Percentiles rank a stretch among this genome's conserved stretches.
phyloP scores from a whole-genome alignment of 2,113 vertebrate genomes.

The Lepus timidus region DNA sequence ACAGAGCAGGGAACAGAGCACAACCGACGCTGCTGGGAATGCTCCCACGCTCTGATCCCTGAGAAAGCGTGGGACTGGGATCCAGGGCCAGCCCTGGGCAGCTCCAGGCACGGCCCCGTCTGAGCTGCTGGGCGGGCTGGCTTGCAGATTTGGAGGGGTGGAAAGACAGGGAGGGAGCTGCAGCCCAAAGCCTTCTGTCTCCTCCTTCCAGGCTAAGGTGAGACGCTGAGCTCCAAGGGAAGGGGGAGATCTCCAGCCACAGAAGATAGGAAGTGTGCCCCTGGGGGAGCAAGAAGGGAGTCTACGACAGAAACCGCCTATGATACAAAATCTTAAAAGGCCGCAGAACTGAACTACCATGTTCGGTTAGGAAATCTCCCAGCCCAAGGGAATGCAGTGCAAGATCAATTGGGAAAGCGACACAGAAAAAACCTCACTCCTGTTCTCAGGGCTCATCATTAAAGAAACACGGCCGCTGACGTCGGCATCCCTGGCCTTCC shows the following conservation, averaged over 20 bases:
- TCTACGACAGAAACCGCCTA: not conserved
- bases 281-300: not conserved
- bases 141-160: not conserved
- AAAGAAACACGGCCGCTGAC: not conserved
- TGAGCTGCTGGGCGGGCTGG: no score
- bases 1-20: not conserved
- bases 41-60: not conserved
- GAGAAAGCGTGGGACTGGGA: not conserved
- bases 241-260: not conserved
- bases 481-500: not conserved
- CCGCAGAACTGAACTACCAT: not conserved
- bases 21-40: not conserved
- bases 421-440: not conserved
- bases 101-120: rapidly evolving
- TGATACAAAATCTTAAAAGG: not conserved
- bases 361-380: constrained; percentile 32
- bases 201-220: not conserved
- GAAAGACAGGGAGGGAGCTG: not conserved
- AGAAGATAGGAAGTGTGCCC: not conserved
- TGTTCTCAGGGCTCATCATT: not conserved
- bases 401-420: not conserved
- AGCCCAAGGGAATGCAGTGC: not conserved
- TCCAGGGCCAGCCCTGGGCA: not conserved
- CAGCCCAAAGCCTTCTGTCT: not conserved
- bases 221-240: not conserved